Percentiles rank a stretch among this genome's conserved stretches.
These are phyloP conservation scores for Andrena camellia DNA, from an alignment of 2,888 invertebrate genomes.

Conservation along the genomic window DNA sequence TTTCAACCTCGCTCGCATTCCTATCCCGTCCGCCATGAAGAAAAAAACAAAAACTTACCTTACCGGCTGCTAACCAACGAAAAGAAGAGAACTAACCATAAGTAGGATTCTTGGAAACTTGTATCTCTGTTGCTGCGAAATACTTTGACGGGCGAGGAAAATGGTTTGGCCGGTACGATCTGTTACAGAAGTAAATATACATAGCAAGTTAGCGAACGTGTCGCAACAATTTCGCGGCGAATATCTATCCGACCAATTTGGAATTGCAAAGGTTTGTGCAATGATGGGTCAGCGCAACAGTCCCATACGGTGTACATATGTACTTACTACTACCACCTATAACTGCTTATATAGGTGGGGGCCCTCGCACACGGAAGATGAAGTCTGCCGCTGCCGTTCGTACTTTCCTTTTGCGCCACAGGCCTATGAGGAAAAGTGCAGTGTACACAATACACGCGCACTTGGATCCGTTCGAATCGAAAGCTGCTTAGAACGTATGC, in stretches of 20 bases:
- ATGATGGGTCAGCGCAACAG: slow-evolving; percentile 1
- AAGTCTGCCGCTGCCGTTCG: neutral
- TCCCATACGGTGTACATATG: neutral
- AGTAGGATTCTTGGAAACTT: too few species aligned
- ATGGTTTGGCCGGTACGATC: too few species aligned
- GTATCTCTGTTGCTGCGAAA: too few species aligned
- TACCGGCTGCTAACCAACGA: too few species aligned
- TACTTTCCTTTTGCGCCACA: slow-evolving; percentile 69
- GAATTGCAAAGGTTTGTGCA: slow-evolving; percentile 45
- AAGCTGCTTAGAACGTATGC: slow-evolving; percentile 38
- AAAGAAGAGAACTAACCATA: too few species aligned
- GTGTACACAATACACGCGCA: neutral
- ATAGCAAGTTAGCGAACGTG: slow-evolving; percentile 1
- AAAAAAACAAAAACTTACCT: too few species aligned
- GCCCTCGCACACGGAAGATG: slow-evolving; percentile 60
- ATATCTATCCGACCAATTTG: slow-evolving; percentile 36
- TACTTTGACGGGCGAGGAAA: too few species aligned
- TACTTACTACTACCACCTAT: too few species aligned
- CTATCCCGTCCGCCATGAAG: neutral
- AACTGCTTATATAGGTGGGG: slow-evolving; percentile 4
- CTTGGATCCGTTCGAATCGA: slow-evolving; percentile 32
- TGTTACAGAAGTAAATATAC: too few species aligned
- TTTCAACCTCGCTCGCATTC: neutral
- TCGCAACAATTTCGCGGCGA: slow-evolving; percentile 19
- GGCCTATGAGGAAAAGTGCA: slow-evolving; percentile 6